phyloP scores from a whole-genome alignment of 53 echinoderm and acorn worm species.

The Zoroaster sp. region DNA sequence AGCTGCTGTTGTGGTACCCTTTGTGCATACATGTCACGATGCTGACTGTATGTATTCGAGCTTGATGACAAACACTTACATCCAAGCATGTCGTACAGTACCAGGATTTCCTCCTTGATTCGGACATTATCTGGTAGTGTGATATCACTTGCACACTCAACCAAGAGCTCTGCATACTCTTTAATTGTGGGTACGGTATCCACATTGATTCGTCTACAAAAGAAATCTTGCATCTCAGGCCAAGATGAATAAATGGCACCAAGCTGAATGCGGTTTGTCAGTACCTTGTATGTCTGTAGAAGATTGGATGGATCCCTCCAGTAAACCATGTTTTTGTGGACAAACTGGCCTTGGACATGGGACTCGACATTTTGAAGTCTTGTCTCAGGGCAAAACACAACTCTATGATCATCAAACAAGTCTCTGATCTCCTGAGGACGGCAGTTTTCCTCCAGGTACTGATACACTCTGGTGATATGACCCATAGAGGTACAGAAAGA shows the following conservation, averaged over 20 bases:
- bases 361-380: neutral
- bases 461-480: conserved; percentile 52
- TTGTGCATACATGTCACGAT: neutral
- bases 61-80: conserved; percentile 32
- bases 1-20: neutral
- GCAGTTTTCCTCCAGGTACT: conserved; percentile 35
- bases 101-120: conserved; percentile 30
- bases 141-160: conserved; percentile 41
- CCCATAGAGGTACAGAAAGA: conserved; percentile 43
- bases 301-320: conserved; percentile 60
- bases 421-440: conserved; percentile 28
- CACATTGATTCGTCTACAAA: conserved; percentile 17
- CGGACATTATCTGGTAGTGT: conserved; percentile 41
- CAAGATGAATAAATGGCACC: neutral
- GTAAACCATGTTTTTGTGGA: conserved; percentile 54
- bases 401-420: conserved; percentile 60
- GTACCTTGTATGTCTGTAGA: conserved; percentile 13
- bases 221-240: conserved; percentile 16
- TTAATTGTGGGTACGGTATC: conserved; percentile 54
- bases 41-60: neutral
- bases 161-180: conserved; percentile 64
- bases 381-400: conserved; percentile 54
- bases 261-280: conserved; percentile 1
- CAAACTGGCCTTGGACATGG: conserved; percentile 49
- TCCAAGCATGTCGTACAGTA: conserved; percentile 57